phyloP scores from a whole-genome alignment of 2,113 vertebrate species.

The Silurus meridionalis region DNA sequence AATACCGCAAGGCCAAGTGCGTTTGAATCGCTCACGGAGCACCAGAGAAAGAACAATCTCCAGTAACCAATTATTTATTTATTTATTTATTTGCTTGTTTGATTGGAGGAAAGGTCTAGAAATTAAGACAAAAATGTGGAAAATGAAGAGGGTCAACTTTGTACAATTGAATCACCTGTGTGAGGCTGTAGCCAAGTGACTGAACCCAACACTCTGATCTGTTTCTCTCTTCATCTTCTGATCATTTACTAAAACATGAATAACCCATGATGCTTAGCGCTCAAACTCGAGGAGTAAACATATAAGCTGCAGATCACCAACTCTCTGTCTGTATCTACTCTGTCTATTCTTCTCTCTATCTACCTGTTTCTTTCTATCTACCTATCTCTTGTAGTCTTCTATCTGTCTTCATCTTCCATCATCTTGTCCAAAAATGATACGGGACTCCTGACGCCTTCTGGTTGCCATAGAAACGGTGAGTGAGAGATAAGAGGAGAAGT shows the following conservation, averaged over 20 bases:
- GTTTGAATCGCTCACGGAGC: not conserved
- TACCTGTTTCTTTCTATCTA: not conserved
- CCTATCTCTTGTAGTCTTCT: not conserved
- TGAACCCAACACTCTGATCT: constrained; percentile 61
- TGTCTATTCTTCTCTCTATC: not conserved
- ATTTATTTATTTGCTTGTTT: not conserved
- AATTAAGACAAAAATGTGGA: not conserved
- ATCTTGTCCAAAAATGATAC: not conserved
- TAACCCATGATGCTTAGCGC: constrained; percentile 14
- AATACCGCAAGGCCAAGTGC: not conserved
- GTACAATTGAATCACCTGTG: not conserved
- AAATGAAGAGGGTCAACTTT: not conserved
- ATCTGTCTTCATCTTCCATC: not conserved
- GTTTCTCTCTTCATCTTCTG: constrained; percentile 71
- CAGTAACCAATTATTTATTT: not conserved
- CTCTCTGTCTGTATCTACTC: not conserved
- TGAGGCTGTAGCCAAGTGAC: constrained; percentile 37
- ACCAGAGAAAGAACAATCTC: not conserved
- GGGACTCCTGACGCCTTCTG: constrained; percentile 45
- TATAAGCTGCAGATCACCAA: not conserved
- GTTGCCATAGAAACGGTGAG: constrained; percentile 77
- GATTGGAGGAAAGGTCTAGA: not conserved
- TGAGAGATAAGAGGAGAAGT: constrained; percentile 70
- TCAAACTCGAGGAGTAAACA: not conserved
- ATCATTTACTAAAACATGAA: constrained; percentile 71